phyloP scores from a whole-genome alignment of 2,888 invertebrate species.

The Prenolepis imparis region DNA sequence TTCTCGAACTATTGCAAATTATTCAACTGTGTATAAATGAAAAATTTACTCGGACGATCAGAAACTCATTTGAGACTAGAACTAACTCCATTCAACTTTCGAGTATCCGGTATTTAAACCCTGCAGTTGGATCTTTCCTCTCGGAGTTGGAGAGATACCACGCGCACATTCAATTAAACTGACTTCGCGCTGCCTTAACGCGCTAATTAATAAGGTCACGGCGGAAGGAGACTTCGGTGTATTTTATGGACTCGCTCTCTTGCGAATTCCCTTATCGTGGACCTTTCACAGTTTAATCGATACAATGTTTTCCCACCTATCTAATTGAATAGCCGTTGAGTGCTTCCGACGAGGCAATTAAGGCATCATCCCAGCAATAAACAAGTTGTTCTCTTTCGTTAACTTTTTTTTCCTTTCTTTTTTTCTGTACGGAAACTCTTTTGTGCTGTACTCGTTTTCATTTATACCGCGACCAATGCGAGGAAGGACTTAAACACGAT shows the following conservation, averaged over 20 bases:
- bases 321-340: slow-evolving; percentile 31
- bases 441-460: neutral
- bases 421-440: neutral
- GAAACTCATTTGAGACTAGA: slow-evolving; percentile 20
- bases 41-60: slow-evolving; percentile 16
- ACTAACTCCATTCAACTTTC: slow-evolving; percentile 23
- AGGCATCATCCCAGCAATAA: neutral
- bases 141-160: neutral
- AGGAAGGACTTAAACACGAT: neutral
- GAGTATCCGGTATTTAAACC: neutral
- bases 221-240: neutral
- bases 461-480: slow-evolving; percentile 1
- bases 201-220: slow-evolving; percentile 30
- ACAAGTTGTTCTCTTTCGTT: slow-evolving; percentile 6
- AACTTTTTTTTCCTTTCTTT: neutral
- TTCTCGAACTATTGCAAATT: neutral
- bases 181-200: slow-evolving; percentile 20
- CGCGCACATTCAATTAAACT: slow-evolving; percentile 19
- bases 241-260: slow-evolving; percentile 8
- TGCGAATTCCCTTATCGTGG: slow-evolving; percentile 27
- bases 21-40: neutral
- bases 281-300: slow-evolving; percentile 18
- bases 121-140: neutral
- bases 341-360: slow-evolving; percentile 36
- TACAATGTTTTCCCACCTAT: slow-evolving; percentile 21